Evolutionary conservation across 2,888 invertebrate genomes (phyloP).

Genomic region (Ophraella communa): DNA sequence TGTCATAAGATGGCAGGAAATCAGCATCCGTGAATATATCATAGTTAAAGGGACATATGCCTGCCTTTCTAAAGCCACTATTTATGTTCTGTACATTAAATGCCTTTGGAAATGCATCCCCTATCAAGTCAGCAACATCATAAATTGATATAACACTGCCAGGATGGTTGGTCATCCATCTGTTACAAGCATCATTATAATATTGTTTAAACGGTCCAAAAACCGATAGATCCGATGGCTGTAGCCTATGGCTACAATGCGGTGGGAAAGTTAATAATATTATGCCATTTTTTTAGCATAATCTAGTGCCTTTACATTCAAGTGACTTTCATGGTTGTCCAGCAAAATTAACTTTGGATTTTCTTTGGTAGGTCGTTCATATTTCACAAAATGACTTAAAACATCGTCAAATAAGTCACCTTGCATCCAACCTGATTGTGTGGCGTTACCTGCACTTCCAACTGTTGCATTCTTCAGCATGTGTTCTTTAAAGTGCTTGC

Average conservation of each 20-base stretch:
- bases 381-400: no score
- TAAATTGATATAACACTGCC: slow-evolving; percentile 56
- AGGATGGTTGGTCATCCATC: slow-evolving; percentile 53
- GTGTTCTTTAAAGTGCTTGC: no score
- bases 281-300: no score
- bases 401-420: no score
- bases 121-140: slow-evolving; percentile 46
- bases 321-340: no score
- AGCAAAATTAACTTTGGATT: no score
- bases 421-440: no score
- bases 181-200: slow-evolving; percentile 49
- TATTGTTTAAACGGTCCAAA: slow-evolving; percentile 55
- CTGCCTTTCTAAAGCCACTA: slow-evolving; percentile 32
- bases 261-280: slow-evolving; percentile 49
- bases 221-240: no score
- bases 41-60: slow-evolving; percentile 36
- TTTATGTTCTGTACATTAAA: slow-evolving; percentile 36
- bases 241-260: slow-evolving; percentile 56
- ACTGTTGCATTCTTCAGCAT: no score
- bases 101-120: slow-evolving; percentile 31
- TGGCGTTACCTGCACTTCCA: no score
- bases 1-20: slow-evolving; percentile 12
- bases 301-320: no score
- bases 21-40: slow-evolving; percentile 26
- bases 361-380: no score